Evolutionary conservation across 2,888 invertebrate genomes (phyloP).

Genomic region (Eurytoma adleriae): DNA sequence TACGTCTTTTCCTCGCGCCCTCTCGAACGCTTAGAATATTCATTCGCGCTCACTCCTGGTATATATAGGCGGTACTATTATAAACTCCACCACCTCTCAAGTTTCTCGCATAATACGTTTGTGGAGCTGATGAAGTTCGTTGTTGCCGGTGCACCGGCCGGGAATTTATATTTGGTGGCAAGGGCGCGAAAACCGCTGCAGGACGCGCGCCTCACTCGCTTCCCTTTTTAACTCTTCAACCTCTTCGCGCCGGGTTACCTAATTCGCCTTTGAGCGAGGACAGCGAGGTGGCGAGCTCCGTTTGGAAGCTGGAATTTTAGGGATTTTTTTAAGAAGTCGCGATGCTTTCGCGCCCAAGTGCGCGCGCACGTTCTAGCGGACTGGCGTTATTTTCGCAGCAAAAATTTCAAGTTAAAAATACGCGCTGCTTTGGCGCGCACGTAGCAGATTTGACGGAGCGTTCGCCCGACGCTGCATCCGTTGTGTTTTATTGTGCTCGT

Average conservation of each 20-base stretch:
- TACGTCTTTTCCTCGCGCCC: conserved; percentile 28
- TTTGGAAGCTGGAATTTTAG: conserved; percentile 30
- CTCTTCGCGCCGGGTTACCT: background rate
- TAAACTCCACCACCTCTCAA: conserved; percentile 55
- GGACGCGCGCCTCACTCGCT: background rate
- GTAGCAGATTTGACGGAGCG: conserved; percentile 33
- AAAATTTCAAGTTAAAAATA: conserved; percentile 50
- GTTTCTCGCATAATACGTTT: conserved; percentile 56
- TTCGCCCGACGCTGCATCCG: conserved; percentile 51
- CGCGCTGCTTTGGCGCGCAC: conserved; percentile 42
- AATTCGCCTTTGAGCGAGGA: conserved; percentile 25
- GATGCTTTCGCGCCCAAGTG: conserved; percentile 23
- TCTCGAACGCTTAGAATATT: conserved; percentile 54
- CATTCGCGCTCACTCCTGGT: conserved; percentile 47
- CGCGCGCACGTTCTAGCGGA: background rate
- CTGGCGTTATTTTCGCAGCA: conserved; percentile 26
- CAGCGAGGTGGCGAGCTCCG: too few species aligned
- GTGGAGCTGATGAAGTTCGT: conserved; percentile 53
- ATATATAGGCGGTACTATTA: conserved; percentile 53
- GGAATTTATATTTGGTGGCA: conserved; percentile 32
- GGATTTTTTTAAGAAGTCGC: conserved; percentile 47
- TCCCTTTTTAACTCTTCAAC: conserved; percentile 37
- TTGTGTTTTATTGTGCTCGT: conserved; percentile 43
- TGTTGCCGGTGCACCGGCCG: conserved; percentile 34
- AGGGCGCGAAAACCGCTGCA: conserved; percentile 41